Evolutionary conservation across 2,888 invertebrate genomes (phyloP), one percentile per base, ranked within the genome.

Genomic region (Melipona beecheii): DNA sequence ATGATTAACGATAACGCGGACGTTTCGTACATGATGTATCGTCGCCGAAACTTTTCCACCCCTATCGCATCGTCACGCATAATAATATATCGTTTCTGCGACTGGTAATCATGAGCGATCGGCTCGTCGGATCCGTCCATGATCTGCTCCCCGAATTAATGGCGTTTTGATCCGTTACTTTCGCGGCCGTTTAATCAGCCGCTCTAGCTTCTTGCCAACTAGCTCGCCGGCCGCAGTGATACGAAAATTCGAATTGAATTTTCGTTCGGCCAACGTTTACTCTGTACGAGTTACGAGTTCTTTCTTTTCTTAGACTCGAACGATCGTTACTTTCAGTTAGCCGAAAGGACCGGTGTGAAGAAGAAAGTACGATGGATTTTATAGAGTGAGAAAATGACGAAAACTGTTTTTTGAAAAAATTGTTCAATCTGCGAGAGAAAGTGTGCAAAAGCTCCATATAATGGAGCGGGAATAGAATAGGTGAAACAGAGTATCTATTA

Each of bases 101-200:
- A 77, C 64, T 75, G 76, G 24, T 89, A 87, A 90, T 87, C 81
- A 81, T 90, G 86, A 89, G 79, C 81, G 87, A 89, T 89, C 86
- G 86, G 69, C 71, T 75, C 74, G 77, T 84, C 70, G 52, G 69
- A 83, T 21, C 19, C 27, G 19, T 76, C 60, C 60, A n/a, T n/a
- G 66, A 27, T 19, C n/a, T 13, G 43, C 19, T 27, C 36, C 36
- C 56, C 24, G 4, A 66, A 62, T 43, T 60, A 71, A 73, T 66
- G 78, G 43, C 43, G 1, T 50, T 50, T 24, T 27, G 79, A 75
- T 68, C 27, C 72, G 56, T 73, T 75, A 66, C 72, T 75, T 73
- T 66, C 70, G 11, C 21, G 6, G 58, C 13, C 21, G 65, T 58
- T 87, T 13, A 54, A 75, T 82, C n/a, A 71, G 31, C 68, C n/a